phyloP scores from a whole-genome alignment of 2,113 vertebrate genomes.

The Corythornis cristatus region DNA sequence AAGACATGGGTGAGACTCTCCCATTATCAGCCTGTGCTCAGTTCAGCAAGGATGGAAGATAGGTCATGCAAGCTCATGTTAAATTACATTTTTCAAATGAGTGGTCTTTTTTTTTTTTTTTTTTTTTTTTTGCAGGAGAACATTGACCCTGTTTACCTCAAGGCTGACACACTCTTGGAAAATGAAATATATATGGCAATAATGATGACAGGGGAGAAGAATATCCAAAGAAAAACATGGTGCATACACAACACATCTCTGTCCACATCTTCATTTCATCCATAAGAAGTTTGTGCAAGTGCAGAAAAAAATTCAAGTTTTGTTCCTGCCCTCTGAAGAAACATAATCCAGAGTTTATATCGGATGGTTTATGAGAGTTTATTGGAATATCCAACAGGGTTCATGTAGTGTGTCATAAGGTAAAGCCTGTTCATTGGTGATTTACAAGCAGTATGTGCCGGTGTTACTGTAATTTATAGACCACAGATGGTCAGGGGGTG shows the following conservation, averaged over 20 bases:
- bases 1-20: neutral
- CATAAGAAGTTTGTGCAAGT: neutral
- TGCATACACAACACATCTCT: neutral
- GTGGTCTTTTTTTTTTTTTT: neutral
- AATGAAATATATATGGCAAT: constrained; percentile 24
- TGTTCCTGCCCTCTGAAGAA: constrained; percentile 67
- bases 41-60: neutral
- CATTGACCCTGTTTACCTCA: constrained; percentile 23
- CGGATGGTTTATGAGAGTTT: constrained; percentile 78
- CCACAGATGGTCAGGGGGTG: constrained; percentile 80
- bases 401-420: constrained; percentile 83
- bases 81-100: constrained; percentile 10
- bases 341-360: constrained; percentile 79
- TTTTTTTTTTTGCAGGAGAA: neutral
- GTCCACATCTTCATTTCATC: constrained; percentile 4
- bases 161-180: constrained; percentile 2
- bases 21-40: rapidly evolving
- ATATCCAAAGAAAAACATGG: neutral
- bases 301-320: constrained; percentile 64
- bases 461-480: constrained; percentile 84
- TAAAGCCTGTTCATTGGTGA: constrained; percentile 80
- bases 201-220: neutral
- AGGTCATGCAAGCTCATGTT: neutral
- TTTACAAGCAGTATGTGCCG: constrained; percentile 82
- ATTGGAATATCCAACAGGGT: constrained; percentile 84